phyloP scores from a whole-genome alignment of 2,888 invertebrate genomes.

The Cheilosia impressa region DNA sequence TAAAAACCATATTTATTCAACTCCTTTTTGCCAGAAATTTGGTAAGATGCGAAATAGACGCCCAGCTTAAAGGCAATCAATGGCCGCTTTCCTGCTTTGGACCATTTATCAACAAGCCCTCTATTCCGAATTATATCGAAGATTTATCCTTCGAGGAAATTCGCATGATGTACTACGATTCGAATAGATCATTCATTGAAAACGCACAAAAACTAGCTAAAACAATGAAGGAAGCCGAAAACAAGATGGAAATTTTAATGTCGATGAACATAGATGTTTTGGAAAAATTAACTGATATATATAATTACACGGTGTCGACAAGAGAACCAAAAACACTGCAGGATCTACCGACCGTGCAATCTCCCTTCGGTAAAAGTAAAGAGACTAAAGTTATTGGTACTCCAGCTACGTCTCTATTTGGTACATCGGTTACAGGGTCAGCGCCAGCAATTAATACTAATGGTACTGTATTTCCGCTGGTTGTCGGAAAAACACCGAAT shows the following conservation, averaged over 20 bases:
- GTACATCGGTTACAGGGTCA: too few relatives aligned
- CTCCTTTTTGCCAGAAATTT: conserved; percentile 77
- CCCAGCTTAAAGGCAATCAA: conserved; percentile 88
- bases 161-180: conserved; percentile 89
- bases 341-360: not conserved
- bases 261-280: conserved; percentile 80
- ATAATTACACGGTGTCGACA: conserved; percentile 75
- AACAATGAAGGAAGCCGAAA: conserved; percentile 84
- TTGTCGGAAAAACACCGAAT: too few relatives aligned
- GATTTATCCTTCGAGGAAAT: conserved; percentile 92
- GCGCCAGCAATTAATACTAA: too few relatives aligned
- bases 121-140: conserved; percentile 89
- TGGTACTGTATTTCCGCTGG: too few relatives aligned
- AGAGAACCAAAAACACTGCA: not conserved
- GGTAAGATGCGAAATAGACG: conserved; percentile 85
- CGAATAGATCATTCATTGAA: conserved; percentile 87
- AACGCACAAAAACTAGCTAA: conserved; percentile 86
- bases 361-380: too few relatives aligned
- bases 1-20: not conserved
- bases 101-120: conserved; percentile 89
- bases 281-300: conserved; percentile 79
- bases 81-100: conserved; percentile 92
- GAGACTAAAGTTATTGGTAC: too few relatives aligned
- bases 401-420: too few relatives aligned
- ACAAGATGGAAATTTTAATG: conserved; percentile 84